A percentile compares a stretch with the other conserved stretches of the same genome.
Conservation (phyloP, 2,797 vertebrate species). For the Enteromius afrohamiltoni region DNA sequence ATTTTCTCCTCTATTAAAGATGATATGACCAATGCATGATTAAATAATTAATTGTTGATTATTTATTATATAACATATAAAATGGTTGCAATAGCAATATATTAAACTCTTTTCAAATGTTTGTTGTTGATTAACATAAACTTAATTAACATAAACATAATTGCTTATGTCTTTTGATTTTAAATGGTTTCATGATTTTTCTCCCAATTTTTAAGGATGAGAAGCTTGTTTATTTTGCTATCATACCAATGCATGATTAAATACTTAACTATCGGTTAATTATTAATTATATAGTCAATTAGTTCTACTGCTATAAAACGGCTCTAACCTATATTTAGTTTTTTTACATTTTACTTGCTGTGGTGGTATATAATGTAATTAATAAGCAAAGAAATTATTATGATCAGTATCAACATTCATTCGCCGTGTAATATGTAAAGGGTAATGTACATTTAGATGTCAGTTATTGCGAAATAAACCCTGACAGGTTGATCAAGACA, state of each 20-base stretch:
- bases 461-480: not conserved
- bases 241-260: not conserved
- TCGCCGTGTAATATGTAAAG: not conserved
- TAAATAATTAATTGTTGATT: not conserved
- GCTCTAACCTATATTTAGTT: no score
- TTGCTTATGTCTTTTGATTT: not conserved
- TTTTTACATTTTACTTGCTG: conserved; percentile 17
- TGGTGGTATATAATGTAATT: no score
- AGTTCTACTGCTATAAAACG: not conserved
- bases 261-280: not conserved
- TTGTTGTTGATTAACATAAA: not conserved
- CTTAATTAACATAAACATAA: no score
- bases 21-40: not conserved
- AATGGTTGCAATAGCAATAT: not conserved
- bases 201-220: not conserved
- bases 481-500: not conserved
- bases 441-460: not conserved
- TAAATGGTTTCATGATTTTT: not conserved
- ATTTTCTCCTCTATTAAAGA: not conserved
- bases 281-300: not conserved
- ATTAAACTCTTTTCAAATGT: not conserved
- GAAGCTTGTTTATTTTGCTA: not conserved
- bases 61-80: not conserved
- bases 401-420: not conserved
- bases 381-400: not conserved